A percentile compares a stretch with the other conserved stretches of the same genome.
Evolutionary conservation across 2,113 vertebrate genomes (phyloP).

Genomic region (Cryptomyrus ogoouensis): DNA sequence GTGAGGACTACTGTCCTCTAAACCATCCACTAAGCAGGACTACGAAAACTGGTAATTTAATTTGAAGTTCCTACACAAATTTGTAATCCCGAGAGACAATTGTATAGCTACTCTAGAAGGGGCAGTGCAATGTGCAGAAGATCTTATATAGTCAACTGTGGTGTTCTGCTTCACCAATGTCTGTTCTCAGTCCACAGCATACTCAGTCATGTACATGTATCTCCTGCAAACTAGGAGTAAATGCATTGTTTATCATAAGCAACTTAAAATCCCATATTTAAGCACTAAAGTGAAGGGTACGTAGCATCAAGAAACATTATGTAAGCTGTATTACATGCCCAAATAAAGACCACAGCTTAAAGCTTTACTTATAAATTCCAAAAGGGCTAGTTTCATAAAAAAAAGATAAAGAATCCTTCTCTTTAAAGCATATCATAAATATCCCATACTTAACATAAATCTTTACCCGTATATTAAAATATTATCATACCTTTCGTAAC

Average conservation of each 20-base stretch:
- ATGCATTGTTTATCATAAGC: background rate
- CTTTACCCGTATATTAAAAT: background rate
- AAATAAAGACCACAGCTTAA: background rate
- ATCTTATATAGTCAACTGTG: background rate
- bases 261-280: background rate
- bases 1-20: background rate
- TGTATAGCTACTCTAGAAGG: background rate
- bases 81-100: background rate
- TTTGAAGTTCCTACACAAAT: background rate
- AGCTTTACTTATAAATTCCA: background rate
- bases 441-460: background rate
- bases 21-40: background rate
- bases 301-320: background rate
- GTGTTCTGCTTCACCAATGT: background rate
- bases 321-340: background rate
- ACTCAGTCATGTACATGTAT: background rate
- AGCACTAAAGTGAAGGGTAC: background rate
- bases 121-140: background rate
- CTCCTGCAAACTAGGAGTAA: background rate
- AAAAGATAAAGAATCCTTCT: background rate
- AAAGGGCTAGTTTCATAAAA: background rate
- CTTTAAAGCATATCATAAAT: background rate
- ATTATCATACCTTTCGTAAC: constrained; percentile 48
- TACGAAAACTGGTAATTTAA: background rate
- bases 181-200: background rate